Evolutionary conservation across 2,113 vertebrate species (phyloP).

Genomic region (Dipodomys spectabilis): DNA sequence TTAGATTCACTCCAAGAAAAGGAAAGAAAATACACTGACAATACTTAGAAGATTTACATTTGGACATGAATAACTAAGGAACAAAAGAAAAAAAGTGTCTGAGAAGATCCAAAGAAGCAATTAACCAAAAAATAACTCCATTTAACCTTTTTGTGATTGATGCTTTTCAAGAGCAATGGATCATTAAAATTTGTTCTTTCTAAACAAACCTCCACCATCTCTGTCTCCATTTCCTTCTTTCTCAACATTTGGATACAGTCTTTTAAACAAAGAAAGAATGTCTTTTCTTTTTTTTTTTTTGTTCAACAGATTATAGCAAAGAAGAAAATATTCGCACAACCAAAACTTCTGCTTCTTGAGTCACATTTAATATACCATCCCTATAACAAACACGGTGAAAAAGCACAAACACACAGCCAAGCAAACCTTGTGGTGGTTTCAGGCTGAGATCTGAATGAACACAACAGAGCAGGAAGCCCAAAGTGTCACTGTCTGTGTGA

Average conservation of each 20-base stretch:
- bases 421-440: neutral
- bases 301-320: slow-evolving; percentile 23
- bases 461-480: neutral
- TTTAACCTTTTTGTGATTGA: slow-evolving; percentile 59
- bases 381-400: neutral
- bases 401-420: neutral
- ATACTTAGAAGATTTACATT: slow-evolving; percentile 54
- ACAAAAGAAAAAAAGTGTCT: slow-evolving; percentile 29
- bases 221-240: neutral
- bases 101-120: slow-evolving; percentile 39
- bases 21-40: slow-evolving; percentile 61
- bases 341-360: neutral
- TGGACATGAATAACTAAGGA: slow-evolving; percentile 38
- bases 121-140: slow-evolving; percentile 59
- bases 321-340: neutral
- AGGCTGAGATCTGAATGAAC: neutral
- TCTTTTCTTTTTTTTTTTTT: neutral
- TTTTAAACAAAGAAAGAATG: neutral
- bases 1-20: slow-evolving; percentile 58
- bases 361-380: neutral
- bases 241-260: neutral
- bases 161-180: slow-evolving; percentile 39
- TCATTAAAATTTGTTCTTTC: neutral
- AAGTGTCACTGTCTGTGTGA: neutral
- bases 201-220: neutral